Percentiles rank a stretch among this genome's conserved stretches.
These are phyloP conservation scores for Miichthys miiuy DNA, from an alignment of 2,797 vertebrate species.

Conservation along the genomic window DNA sequence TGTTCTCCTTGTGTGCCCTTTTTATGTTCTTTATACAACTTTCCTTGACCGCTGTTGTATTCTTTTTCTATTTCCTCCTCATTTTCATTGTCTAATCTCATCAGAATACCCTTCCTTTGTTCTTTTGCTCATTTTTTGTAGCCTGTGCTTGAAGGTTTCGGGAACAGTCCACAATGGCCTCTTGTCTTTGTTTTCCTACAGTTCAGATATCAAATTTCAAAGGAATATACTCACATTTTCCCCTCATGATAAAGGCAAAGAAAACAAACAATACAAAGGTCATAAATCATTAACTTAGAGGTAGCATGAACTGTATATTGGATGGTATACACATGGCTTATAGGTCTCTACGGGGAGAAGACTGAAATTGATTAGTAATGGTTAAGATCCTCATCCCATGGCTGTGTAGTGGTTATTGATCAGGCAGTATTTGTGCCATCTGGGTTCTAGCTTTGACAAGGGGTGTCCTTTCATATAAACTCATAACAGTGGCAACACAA, in stretches of 20 bases:
- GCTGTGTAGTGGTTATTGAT: constrained; percentile 60
- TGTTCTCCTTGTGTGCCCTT: background rate
- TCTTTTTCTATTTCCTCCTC: constrained; percentile 1
- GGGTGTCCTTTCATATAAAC: constrained; percentile 25
- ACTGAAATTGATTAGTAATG: constrained; percentile 68
- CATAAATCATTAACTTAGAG: constrained; percentile 41
- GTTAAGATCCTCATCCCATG: constrained; percentile 52
- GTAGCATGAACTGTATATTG: constrained; percentile 26
- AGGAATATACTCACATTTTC: constrained; percentile 1
- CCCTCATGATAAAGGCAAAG: constrained; percentile 13
- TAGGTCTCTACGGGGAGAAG: constrained; percentile 37
- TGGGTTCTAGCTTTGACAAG: constrained; percentile 3
- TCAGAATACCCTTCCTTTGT: constrained; percentile 8
- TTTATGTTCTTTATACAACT: constrained; percentile 9
- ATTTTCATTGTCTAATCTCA: constrained; percentile 9
- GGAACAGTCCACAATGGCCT: background rate
- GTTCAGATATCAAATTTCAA: constrained; percentile 20
- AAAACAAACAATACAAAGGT: constrained; percentile 25
- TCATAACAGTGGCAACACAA: background rate
- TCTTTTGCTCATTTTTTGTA: constrained; percentile 23
- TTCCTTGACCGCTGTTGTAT: background rate
- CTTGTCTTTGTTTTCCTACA: constrained; percentile 20
- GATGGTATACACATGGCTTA: constrained; percentile 35
- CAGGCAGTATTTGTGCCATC: background rate
- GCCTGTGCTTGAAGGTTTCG: background rate